phyloP scores from a whole-genome alignment of 2,888 invertebrate species.

The Ectropis crepuscularia region DNA sequence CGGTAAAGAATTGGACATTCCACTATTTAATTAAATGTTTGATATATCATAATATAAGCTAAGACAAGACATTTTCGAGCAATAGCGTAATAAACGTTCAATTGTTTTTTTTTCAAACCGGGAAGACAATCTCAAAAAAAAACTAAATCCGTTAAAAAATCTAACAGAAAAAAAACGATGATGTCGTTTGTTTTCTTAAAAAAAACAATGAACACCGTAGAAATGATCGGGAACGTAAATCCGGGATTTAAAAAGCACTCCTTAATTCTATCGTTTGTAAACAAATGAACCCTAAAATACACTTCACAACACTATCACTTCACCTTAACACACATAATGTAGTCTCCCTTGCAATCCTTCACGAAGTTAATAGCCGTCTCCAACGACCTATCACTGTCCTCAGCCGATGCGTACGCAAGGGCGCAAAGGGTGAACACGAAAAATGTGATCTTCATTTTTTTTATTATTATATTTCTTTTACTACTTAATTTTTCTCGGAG shows the following conservation, averaged over 20 bases:
- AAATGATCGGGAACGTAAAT: neutral
- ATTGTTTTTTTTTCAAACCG: no score
- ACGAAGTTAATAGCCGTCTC: conserved; percentile 88
- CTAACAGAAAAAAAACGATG: no score
- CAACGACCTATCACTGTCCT: conserved; percentile 82
- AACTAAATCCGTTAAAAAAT: no score
- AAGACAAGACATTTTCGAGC: no score
- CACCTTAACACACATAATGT: conserved; percentile 90
- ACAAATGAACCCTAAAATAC: conserved; percentile 37
- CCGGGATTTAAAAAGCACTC: conserved; percentile 29
- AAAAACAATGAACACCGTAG: no score
- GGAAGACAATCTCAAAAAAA: no score
- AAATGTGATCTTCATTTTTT: conserved; percentile 65
- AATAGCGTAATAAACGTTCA: no score
- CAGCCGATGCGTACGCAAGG: conserved; percentile 71
- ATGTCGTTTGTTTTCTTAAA: no score
- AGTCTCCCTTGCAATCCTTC: conserved; percentile 88
- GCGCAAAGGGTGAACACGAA: conserved; percentile 41
- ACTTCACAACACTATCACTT: conserved; percentile 75
- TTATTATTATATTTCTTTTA: conserved; percentile 48
- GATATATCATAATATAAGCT: no score
- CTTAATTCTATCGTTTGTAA: neutral
- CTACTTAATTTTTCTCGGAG: conserved; percentile 47
- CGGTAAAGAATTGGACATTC: no score
- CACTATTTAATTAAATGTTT: no score